Conservation (phyloP, 2,113 vertebrate genomes). For the Pseudorectes ferrugineus region DNA sequence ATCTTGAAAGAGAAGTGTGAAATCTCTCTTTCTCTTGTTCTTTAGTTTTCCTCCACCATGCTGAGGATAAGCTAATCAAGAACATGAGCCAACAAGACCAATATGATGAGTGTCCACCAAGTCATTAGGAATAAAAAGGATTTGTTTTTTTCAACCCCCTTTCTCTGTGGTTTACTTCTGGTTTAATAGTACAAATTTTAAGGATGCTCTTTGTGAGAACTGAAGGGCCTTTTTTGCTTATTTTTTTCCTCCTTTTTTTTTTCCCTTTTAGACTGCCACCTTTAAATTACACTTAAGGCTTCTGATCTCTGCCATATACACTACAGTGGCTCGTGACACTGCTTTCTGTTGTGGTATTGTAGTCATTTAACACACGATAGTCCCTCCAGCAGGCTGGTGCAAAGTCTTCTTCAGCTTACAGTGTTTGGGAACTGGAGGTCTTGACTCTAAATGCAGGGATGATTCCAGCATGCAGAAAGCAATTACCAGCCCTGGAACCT, state of each 20-base stretch:
- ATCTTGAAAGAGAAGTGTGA: background rate
- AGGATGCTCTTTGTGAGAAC: background rate
- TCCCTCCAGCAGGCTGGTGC: background rate
- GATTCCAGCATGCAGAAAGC: conserved; percentile 1
- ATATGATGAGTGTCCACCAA: background rate
- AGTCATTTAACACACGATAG: background rate
- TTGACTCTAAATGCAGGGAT: background rate
- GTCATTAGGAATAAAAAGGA: background rate
- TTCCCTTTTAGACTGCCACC: background rate
- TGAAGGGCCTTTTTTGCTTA: background rate
- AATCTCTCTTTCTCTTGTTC: background rate
- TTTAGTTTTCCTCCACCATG: background rate
- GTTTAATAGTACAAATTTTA: background rate
- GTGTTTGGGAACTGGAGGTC: background rate
- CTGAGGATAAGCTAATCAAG: background rate
- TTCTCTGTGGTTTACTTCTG: background rate
- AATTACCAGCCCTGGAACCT: conserved; percentile 35
- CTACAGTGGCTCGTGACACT: background rate
- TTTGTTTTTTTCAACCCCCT: background rate
- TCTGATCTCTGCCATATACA: background rate
- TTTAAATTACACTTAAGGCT: background rate
- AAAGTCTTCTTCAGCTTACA: background rate
- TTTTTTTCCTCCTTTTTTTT: background rate
- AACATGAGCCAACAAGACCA: background rate
- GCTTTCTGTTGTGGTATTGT: background rate